Percentiles rank a stretch among this genome's conserved stretches.
phyloP scores from a whole-genome alignment of 2,113 vertebrate genomes.

The Pteropus alecto region DNA sequence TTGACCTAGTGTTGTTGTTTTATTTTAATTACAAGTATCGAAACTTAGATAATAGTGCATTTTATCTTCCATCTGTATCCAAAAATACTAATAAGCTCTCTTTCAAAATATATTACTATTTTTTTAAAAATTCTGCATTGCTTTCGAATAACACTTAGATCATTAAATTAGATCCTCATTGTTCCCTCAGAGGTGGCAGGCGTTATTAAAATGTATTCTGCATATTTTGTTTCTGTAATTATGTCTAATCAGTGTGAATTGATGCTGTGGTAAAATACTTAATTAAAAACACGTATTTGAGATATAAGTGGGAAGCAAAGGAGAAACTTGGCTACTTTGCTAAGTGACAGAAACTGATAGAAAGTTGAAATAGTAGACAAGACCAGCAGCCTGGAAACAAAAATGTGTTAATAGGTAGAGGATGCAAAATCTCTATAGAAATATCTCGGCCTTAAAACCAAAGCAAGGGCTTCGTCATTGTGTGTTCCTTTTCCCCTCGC shows the following conservation, averaged over 20 bases:
- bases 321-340: conserved; percentile 14
- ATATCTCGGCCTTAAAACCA: neutral
- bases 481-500: neutral
- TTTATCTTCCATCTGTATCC: conserved; percentile 23
- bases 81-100: conserved; percentile 60
- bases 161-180: conserved; percentile 60
- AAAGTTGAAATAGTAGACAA: conserved; percentile 39
- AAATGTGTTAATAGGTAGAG: conserved; percentile 42
- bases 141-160: conserved; percentile 61
- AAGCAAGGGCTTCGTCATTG: conserved; percentile 27
- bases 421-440: conserved; percentile 22
- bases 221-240: conserved; percentile 72
- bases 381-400: neutral
- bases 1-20: conserved; percentile 5
- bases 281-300: conserved; percentile 69
- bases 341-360: conserved; percentile 32
- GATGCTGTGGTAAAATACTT: conserved; percentile 62
- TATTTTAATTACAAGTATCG: conserved; percentile 36
- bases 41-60: conserved; percentile 33
- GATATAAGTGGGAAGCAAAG: conserved; percentile 50
- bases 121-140: conserved; percentile 53
- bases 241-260: conserved; percentile 67
- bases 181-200: conserved; percentile 59
- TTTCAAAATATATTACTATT: conserved; percentile 46
- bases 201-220: conserved; percentile 69